These are phyloP conservation scores for Pyralis farinalis DNA, from an alignment of 2,888 invertebrate genomes.

Conservation along the genomic window DNA sequence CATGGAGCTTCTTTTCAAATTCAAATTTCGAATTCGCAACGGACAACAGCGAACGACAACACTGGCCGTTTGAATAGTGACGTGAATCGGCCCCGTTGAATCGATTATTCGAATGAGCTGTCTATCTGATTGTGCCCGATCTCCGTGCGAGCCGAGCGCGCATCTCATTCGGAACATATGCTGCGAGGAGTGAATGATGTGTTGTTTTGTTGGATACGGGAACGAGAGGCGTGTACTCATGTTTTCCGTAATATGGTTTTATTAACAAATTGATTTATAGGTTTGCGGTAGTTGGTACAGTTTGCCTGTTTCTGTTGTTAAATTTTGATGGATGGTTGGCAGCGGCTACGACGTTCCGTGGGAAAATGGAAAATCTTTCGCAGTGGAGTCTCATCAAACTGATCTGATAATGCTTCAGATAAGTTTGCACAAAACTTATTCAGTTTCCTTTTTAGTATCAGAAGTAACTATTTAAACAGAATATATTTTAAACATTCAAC, in stretches of 20 bases:
- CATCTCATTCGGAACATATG: slow-evolving; percentile 33
- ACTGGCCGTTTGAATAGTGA: slow-evolving; percentile 51
- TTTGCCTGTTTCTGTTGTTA: too few relatives aligned
- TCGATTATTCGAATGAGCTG: slow-evolving; percentile 63
- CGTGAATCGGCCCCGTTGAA: slow-evolving; percentile 43
- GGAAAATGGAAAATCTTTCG: too few relatives aligned
- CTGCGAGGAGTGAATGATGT: slow-evolving; percentile 28
- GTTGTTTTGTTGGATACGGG: slow-evolving; percentile 13
- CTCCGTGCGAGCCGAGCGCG: slow-evolving; percentile 32
- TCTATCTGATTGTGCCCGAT: slow-evolving; percentile 52
- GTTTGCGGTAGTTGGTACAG: not conserved
- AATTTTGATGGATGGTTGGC: too few relatives aligned
- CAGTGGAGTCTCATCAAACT: too few relatives aligned
- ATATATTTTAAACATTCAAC: too few relatives aligned
- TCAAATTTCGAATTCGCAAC: slow-evolving; percentile 51
- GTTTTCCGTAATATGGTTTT: not conserved
- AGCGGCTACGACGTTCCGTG: too few relatives aligned
- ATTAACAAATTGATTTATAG: too few relatives aligned
- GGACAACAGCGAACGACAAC: slow-evolving; percentile 45
- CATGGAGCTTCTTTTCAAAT: slow-evolving; percentile 50
- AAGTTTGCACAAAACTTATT: too few relatives aligned
- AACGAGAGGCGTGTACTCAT: not conserved
- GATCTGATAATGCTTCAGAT: too few relatives aligned
- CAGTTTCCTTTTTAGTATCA: too few relatives aligned
- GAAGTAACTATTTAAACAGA: too few relatives aligned